Conservation (phyloP, 1,140 invertebrate genomes). For the Drosophila guanche region DNA sequence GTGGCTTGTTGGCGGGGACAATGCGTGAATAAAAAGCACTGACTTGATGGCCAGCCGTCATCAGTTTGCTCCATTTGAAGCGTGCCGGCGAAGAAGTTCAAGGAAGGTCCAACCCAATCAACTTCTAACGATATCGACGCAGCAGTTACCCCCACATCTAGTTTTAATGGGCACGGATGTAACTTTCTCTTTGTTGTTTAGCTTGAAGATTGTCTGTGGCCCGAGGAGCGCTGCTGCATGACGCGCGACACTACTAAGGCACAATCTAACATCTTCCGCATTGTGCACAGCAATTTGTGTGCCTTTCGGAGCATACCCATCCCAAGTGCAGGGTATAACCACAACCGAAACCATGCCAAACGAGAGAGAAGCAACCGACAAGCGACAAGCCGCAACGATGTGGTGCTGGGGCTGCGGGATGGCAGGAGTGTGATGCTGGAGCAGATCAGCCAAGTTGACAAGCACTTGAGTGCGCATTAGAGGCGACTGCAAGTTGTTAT, state of each 20-base stretch:
- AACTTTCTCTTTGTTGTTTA: no score
- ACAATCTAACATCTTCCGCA: no score
- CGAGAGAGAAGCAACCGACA: slow-evolving; percentile 9
- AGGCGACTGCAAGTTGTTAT: slow-evolving; percentile 51
- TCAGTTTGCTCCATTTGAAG: slow-evolving; percentile 72
- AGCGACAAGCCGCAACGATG: slow-evolving; percentile 14
- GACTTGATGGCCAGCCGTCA: slow-evolving; percentile 56
- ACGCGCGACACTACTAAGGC: no score
- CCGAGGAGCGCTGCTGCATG: no score
- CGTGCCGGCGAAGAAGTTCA: background rate
- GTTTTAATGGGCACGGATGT: no score
- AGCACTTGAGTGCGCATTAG: slow-evolving; percentile 76
- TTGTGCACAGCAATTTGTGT: no score
- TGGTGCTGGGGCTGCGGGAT: no score
- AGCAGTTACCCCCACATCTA: no score
- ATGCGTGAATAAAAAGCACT: background rate
- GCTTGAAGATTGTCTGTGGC: no score
- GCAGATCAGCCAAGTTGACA: slow-evolving; percentile 62
- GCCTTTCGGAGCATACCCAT: no score
- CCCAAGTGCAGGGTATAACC: slow-evolving; percentile 10
- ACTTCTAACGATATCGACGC: no score
- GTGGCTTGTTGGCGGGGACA: no score
- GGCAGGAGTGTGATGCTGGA: background rate
- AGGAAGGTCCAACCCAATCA: background rate
- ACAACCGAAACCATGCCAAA: slow-evolving; percentile 37